These are phyloP conservation scores for Drepanosiphum platanoidis DNA, from an alignment of 2,888 invertebrate species.

Conservation along the genomic window DNA sequence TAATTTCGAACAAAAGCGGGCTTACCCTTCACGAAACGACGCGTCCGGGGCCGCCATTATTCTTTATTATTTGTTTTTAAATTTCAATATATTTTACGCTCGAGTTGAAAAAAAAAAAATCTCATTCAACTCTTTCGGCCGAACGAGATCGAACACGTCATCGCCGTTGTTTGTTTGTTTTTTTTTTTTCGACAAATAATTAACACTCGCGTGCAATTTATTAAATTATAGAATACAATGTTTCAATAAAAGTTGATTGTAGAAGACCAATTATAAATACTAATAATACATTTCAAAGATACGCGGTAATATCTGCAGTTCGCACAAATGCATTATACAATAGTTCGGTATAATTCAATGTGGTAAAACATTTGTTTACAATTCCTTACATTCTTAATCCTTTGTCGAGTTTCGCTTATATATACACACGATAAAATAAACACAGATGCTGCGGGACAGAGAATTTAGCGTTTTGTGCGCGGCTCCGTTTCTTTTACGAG, in stretches of 20 bases:
- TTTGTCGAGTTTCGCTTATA: constrained; percentile 40
- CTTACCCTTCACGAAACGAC: background rate
- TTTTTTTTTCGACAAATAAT: background rate
- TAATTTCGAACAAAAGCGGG: background rate
- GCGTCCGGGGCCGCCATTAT: background rate
- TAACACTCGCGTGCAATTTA: background rate
- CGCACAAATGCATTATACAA: constrained; percentile 10
- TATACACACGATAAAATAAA: constrained; percentile 33
- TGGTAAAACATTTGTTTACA: constrained; percentile 43
- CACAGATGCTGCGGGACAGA: constrained; percentile 20
- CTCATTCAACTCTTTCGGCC: background rate
- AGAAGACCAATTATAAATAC: background rate
- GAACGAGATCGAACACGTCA: background rate
- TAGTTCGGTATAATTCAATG: constrained; percentile 1
- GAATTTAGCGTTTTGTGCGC: constrained; percentile 52
- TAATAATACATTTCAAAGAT: background rate
- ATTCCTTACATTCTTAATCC: constrained; percentile 41
- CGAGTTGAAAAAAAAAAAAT: background rate
- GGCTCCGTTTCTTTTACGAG: constrained; percentile 37
- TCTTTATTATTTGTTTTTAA: constrained; percentile 19
- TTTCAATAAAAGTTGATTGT: background rate
- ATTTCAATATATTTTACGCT: constrained; percentile 22
- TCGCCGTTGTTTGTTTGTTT: background rate
- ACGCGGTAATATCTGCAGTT: background rate
- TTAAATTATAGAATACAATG: background rate